These are phyloP conservation scores for Drosophila phalerata DNA, from an alignment of 2,888 invertebrate genomes.

Conservation along the genomic window DNA sequence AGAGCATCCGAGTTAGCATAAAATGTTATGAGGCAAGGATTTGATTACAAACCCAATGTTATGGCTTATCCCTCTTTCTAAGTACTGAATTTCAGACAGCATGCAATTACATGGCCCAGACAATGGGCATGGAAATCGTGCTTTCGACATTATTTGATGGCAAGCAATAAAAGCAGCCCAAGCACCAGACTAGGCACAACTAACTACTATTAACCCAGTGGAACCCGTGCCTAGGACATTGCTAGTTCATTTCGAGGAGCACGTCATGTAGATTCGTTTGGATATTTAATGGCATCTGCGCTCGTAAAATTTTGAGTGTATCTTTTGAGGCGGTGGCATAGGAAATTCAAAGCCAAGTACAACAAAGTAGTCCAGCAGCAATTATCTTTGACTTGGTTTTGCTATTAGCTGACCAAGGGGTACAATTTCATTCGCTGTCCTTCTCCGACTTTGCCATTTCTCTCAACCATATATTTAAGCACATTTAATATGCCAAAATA, in stretches of 20 bases:
- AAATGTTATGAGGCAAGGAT: slow-evolving; percentile 12
- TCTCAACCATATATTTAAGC: slow-evolving; percentile 72
- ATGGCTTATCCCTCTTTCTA: slow-evolving; percentile 16
- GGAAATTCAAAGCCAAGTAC: slow-evolving; percentile 63
- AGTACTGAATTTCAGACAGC: slow-evolving; percentile 30
- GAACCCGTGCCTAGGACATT: slow-evolving; percentile 6
- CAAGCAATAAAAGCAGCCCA: slow-evolving; percentile 62
- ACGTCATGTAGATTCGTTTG: slow-evolving; percentile 66
- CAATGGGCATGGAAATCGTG: slow-evolving; percentile 65
- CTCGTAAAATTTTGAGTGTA: slow-evolving; percentile 76
- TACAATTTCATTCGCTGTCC: slow-evolving; percentile 1
- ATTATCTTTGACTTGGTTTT: slow-evolving; percentile 77
- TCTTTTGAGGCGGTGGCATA: slow-evolving; percentile 40
- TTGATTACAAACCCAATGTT: slow-evolving; percentile 25
- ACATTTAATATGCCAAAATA: slow-evolving; percentile 68
- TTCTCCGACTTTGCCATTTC: not conserved
- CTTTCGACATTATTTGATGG: slow-evolving; percentile 70
- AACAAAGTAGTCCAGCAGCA: slow-evolving; percentile 67
- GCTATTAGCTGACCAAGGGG: slow-evolving; percentile 72
- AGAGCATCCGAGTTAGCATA: slow-evolving; percentile 16
- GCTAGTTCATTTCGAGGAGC: slow-evolving; percentile 18
- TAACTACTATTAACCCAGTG: slow-evolving; percentile 35
- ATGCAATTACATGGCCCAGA: slow-evolving; percentile 63
- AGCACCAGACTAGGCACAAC: slow-evolving; percentile 42
- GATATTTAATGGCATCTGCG: slow-evolving; percentile 72